Evolutionary conservation across 2,113 vertebrate genomes (phyloP), one percentile per base, ranked within the genome.

Genomic region (Syngnathus floridae): DNA sequence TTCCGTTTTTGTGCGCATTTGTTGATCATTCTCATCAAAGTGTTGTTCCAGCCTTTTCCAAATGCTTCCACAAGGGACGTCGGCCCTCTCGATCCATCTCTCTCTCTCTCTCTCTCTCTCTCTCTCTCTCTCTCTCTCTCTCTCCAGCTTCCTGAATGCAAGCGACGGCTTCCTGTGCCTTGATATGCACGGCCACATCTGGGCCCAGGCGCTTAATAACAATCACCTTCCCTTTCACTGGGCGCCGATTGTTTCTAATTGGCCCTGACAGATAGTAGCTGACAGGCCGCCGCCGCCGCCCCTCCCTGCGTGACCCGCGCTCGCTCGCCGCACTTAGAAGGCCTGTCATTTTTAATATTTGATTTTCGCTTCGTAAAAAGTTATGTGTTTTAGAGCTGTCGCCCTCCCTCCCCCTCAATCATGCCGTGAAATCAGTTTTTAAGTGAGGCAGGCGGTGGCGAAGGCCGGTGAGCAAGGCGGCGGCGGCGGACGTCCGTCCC

Each of bases 331-430:
- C 96, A 98, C 97, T 98, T 98, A 99, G 93, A 98, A 93, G 95
- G 94, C 92, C 97, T 98, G 97, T 98, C 96, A 99, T 99, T 98
- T 98, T 97, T 98, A 98, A 99, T 99, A 98, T 97, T 98, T 98
- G 96, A 98, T 98, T 97, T 86, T 97, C 94, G 84, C 86, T 87
- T 82, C 62, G 81, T 67, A 83, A 86, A 88, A 88, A 97, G 96
- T 98, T 98, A 95, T 95, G 94, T 88, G 77, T 86, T 86, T 85
- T 85, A 81, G 84, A 97, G 93, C 82, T 68, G 81, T 78, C 84
- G 77, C 80, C 70, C 76, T 76, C 45, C 38, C 17, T 31, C 21
- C 4, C 35, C 13, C 37, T 52, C 63, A 43, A 74, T 78, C 70
- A 70, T 73, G 79, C 83, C 95, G 97, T 98, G 93, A 97, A 98